A percentile compares a stretch with the other conserved stretches of the same genome.
Evolutionary conservation across 92 coral and sea anemone species (phyloP).

Genomic region (Phenganax stokvisi): DNA sequence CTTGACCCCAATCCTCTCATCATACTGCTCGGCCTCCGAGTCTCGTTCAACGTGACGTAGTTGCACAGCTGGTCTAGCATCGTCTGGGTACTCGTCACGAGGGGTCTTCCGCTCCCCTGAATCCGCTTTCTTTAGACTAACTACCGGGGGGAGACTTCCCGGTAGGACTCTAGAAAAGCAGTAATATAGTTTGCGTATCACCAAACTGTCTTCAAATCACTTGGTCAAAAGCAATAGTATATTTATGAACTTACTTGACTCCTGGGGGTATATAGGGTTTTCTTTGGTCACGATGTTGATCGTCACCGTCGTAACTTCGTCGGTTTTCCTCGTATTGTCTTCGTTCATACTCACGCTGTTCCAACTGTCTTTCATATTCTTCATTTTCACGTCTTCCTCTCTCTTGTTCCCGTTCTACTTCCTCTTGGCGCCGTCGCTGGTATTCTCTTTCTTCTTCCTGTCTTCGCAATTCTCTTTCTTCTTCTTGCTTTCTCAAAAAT

Average conservation of each 20-base stretch:
- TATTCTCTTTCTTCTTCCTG: background rate
- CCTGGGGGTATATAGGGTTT: conserved; percentile 39
- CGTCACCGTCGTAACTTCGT: conserved; percentile 30
- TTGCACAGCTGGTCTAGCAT: conserved; percentile 27
- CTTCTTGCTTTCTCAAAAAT: background rate
- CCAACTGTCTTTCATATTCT: conserved; percentile 33
- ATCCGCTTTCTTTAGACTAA: conserved; percentile 33
- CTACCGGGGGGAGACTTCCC: conserved; percentile 21
- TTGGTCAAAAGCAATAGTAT: background rate
- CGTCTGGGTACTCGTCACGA: conserved; percentile 58
- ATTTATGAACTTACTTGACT: conserved; percentile 24
- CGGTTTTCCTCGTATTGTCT: conserved; percentile 42
- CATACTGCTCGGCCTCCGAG: conserved; percentile 55
- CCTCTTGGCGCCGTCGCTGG: conserved; percentile 16
- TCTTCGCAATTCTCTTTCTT: background rate
- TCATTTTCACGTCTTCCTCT: conserved; percentile 23
- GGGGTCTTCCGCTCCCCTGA: conserved; percentile 56
- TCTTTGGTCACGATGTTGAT: conserved; percentile 27
- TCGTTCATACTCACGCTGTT: conserved; percentile 38
- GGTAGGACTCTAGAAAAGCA: conserved; percentile 13
- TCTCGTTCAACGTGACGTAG: conserved; percentile 75
- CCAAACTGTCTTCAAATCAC: too few species aligned
- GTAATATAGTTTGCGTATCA: too few species aligned
- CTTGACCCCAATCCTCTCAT: conserved; percentile 75
- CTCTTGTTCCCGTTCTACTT: conserved; percentile 25